Evolutionary conservation across 2,797 vertebrate species (phyloP), one percentile per base, ranked within the genome.

Genomic region (Anas capensis): DNA sequence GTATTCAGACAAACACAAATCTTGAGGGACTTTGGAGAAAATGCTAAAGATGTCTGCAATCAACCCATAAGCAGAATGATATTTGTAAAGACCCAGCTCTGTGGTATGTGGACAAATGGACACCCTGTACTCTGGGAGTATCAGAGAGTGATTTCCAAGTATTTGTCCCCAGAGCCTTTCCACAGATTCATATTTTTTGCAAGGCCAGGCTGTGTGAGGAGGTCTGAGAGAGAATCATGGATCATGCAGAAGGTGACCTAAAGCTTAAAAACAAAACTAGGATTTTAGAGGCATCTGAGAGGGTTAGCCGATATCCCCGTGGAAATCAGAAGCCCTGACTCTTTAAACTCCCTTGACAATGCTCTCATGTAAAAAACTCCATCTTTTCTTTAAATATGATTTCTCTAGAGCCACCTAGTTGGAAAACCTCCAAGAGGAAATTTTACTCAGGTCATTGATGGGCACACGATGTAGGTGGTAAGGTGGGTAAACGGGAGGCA

Each of bases 121-220:
- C 80, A 44, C 62, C 24, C 80, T 92, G 85, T 82, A 46, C 82
- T 82, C 90, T 75, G 79, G 66, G 86, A 94, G 10, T 72, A 75
- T 46, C 75, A 54, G 49, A 62, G 73, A 36, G 38, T 26, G 54
- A 46, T 88, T 91, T 94, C 70, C 70, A 94, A 93, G 40, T 91
- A 68, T 73, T 87, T 75, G 38, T 92, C 70, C 70, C 78, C 60
- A 73, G 85, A 95, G 34, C 31, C 78, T 93, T 94, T 78, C 68
- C 78, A 82, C 73, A 91, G 81, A 71, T 84, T 24, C 38, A 46
- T 18, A 11, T 0, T 49, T 84, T 88, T 70, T 90, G 33, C 73
- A 87, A 94, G 75, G 64, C 60, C 53, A 42, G 26, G 11, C 38
- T 54, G 15, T 64, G 64, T 65, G 62, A 95, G 51, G 51, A 15